Conservation (phyloP, 2,888 invertebrate genomes). For the Tipula unca region DNA sequence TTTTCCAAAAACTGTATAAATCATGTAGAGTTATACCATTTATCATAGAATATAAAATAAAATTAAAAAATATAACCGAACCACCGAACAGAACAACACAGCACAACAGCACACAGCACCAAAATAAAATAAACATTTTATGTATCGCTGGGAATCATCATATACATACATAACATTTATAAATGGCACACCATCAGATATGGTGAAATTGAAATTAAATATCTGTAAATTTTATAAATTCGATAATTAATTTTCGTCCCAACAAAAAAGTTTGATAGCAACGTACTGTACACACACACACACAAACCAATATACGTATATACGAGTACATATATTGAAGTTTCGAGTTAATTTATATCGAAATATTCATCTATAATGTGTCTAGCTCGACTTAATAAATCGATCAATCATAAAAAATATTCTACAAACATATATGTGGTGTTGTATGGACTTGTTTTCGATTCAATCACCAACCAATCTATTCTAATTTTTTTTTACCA, state of each 20-base stretch:
- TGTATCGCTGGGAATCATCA: not conserved
- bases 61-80: not conserved
- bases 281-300: no score
- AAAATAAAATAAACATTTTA: not conserved
- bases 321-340: not conserved
- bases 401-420: not conserved
- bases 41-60: not conserved
- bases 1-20: not conserved
- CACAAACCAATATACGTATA: no score
- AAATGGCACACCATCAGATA: not conserved
- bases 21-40: not conserved
- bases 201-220: constrained; percentile 8
- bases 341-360: not conserved
- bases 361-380: not conserved
- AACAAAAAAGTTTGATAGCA: not conserved
- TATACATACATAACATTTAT: not conserved
- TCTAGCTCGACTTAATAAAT: not conserved
- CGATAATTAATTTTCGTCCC: not conserved
- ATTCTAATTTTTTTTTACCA: not conserved
- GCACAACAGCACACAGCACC: not conserved
- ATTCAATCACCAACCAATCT: not conserved
- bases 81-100: not conserved
- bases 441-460: not conserved
- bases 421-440: not conserved
- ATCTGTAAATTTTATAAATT: constrained; percentile 8